Base-by-base conservation (phyloP, 2,113 vertebrate species). In the Bambusicola thoracicus region DNA sequence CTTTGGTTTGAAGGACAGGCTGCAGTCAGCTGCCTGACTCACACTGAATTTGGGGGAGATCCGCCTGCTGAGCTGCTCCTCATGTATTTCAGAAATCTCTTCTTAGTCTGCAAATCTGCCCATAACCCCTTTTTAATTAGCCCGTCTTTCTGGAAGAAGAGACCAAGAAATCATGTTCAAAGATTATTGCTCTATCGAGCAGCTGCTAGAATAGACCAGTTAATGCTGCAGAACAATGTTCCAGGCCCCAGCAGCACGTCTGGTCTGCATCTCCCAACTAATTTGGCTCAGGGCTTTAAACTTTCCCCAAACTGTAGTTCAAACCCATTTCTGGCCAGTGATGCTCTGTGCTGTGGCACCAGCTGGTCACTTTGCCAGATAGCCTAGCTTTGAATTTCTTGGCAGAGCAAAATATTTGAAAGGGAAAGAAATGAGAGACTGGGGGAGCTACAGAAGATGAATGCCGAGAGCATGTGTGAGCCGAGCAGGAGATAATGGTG, bases 81-180 rank as follows among this genome's bases (percentile, higher is more conserved):
- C 36, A 29, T 83, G 80, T 66, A 65, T 92, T 88, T 79, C 76
- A 62, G 90, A 86, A 94, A 69, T 94, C 61, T 88, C 85, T 82
- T 89, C 79, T 69, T 78, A 82, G 85, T 86, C 92, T 86, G 11
- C 32, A 24, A 93, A 95, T 95, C 92, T 93, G 80, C 84, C 80
- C 40, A 38, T 94, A 95, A 93, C 87, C 82, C 87, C 80, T 61
- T 95, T 95, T 96, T 96, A 93, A 97, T 97, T 95, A 96, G 82
- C 68, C 90, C 10, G 53, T 95, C 76, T 94, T 94, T 72, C 91
- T 88, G 87, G 89, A 85, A 78, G 93, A 65, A 34, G 79, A 85
- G 43, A 86, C 87, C 85, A 81, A 81, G 80, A 88, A 95, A 53
- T 81, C 76, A 61, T 65, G 69, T 92, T 97, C 76, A 68, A 81